Conservation (phyloP, 1,140 invertebrate genomes). For the Semibalanus balanoides region DNA sequence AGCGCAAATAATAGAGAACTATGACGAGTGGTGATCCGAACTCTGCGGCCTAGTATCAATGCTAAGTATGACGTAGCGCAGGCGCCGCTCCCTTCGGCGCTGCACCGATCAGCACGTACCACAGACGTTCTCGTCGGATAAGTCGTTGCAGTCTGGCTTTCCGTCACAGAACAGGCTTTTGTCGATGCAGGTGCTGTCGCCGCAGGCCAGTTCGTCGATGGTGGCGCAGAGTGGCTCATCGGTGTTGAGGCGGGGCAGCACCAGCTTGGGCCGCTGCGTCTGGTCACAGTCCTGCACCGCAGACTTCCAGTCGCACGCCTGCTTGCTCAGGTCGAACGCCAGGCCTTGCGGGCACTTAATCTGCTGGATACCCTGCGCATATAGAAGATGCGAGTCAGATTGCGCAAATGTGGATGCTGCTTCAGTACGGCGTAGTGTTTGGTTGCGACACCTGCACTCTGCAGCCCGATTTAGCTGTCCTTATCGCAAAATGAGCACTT, state of each 20-base stretch:
- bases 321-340: constrained; percentile 88
- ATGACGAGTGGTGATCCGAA: not conserved
- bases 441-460: too few species aligned
- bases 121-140: constrained; percentile 81
- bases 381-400: not conserved
- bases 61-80: not conserved
- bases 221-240: constrained; percentile 69
- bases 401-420: too few species aligned
- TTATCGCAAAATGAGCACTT: too few species aligned
- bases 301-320: constrained; percentile 90
- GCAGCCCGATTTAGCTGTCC: too few species aligned
- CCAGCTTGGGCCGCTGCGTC: constrained; percentile 78
- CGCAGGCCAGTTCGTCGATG: constrained; percentile 54
- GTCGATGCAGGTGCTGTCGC: constrained; percentile 71
- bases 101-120: constrained; percentile 45
- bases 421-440: too few species aligned
- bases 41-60: not conserved
- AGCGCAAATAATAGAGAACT: too few species aligned
- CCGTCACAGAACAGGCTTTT: constrained; percentile 86
- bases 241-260: constrained; percentile 73
- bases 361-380: constrained; percentile 64
- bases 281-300: constrained; percentile 83
- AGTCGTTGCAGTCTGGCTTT: constrained; percentile 73
- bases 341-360: constrained; percentile 83
- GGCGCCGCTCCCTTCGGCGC: too few species aligned